Evolutionary conservation across 1,140 invertebrate genomes (phyloP).

Genomic region (Neodiprion fabricii): DNA sequence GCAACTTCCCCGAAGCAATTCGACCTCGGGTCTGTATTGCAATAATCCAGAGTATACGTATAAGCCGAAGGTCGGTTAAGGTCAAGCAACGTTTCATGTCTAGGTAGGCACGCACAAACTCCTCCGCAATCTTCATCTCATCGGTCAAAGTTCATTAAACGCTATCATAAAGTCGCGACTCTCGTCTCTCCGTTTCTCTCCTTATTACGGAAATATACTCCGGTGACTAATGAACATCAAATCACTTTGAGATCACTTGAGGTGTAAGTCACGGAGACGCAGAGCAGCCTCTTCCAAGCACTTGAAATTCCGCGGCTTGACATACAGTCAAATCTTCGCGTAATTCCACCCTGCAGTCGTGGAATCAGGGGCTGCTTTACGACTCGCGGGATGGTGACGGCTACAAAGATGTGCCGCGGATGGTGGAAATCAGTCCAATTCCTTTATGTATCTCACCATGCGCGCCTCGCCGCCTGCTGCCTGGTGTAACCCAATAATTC

Average conservation of each 20-base stretch:
- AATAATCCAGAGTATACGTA: background rate
- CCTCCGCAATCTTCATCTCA: background rate
- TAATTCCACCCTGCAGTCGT: background rate
- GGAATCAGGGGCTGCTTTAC: no score
- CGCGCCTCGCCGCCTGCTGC: background rate
- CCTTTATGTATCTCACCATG: background rate
- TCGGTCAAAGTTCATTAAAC: background rate
- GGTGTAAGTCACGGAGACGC: background rate
- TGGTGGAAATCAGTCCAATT: background rate
- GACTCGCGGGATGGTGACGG: background rate
- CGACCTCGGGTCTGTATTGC: background rate
- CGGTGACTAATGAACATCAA: background rate
- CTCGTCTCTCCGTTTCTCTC: background rate
- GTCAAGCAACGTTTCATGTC: background rate
- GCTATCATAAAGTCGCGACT: background rate
- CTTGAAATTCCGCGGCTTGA: background rate
- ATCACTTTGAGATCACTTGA: background rate
- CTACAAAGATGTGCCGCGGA: background rate
- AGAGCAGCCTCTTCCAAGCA: background rate
- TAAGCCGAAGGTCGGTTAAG: background rate
- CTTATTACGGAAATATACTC: background rate
- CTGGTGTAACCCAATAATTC: background rate
- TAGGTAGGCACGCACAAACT: background rate
- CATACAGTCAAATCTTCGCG: background rate
- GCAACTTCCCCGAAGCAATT: background rate